A percentile compares a stretch with the other conserved stretches of the same genome.
phyloP scores from a whole-genome alignment of 2,797 vertebrate species.

The Gallinago stenura region DNA sequence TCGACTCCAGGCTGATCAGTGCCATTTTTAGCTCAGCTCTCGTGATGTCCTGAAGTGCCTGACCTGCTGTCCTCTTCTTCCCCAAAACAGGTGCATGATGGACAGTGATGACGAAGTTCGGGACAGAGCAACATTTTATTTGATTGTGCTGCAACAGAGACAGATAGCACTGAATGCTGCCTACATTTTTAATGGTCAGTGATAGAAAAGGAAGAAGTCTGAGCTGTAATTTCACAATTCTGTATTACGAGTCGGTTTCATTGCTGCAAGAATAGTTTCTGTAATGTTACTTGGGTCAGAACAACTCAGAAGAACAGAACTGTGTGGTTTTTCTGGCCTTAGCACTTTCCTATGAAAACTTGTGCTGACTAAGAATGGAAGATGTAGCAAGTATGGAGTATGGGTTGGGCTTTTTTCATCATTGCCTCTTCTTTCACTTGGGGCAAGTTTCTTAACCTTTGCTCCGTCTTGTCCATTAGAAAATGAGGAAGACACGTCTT shows the following conservation, averaged over 20 bases:
- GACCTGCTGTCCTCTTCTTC: neutral
- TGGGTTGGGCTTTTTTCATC: neutral
- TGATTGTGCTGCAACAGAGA: conserved; percentile 95
- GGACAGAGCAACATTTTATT: conserved; percentile 96
- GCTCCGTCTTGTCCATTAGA: neutral
- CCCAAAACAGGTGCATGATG: conserved; percentile 92
- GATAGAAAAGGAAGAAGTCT: neutral
- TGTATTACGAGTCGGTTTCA: neutral
- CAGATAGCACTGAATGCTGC: conserved; percentile 94
- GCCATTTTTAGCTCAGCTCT: neutral
- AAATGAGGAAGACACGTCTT: neutral
- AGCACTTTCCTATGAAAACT: too few relatives aligned
- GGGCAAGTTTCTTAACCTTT: neutral
- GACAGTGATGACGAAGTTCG: conserved; percentile 97
- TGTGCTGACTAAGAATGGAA: neutral
- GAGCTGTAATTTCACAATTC: rapidly evolving
- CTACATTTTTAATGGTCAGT: conserved; percentile 94
- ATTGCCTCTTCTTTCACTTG: neutral
- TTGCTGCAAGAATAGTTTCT: neutral
- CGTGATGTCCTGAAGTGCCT: neutral
- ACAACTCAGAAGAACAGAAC: neutral
- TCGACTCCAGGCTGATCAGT: too few relatives aligned
- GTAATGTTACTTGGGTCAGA: neutral
- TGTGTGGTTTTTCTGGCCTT: neutral
- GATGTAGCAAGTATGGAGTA: neutral